Evolutionary conservation across 2,113 vertebrate species (phyloP), one percentile per base, ranked within the genome.

Genomic region (Gorsachius goisagi): DNA sequence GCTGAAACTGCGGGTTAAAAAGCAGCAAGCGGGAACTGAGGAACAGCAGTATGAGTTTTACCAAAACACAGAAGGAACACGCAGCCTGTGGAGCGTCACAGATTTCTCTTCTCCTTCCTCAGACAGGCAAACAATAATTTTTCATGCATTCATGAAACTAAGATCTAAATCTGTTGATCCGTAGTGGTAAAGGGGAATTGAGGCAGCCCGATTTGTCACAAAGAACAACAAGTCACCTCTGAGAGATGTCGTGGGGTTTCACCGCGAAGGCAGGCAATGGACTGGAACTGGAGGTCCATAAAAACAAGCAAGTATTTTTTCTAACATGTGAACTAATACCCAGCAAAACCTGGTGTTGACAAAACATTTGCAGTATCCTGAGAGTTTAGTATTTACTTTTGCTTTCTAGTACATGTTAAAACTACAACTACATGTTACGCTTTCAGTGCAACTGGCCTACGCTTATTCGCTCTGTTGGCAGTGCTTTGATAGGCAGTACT

Each of bases 381-480:
- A 75, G 62, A 84, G 27, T 64, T 93, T n/a, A 72, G 28, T 89
- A 50, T 90, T 93, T 89, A 73, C 58, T 93, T 93, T 86, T 64
- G 73, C 72, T 93, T 87, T 93, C 83, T 76, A 64, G 28, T 16
- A 78, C 19, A 6, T 30, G 13, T 64, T 75, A 58, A 85, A 89
- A 72, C 41, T 18, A 44, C 76, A 84, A 35, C 32, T 72, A 56
- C 32, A 49, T 13, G 37, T 71, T 32, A n/a, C 23, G 35, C 45
- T 68, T 79, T 8, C 53, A 83, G 33, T 63, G 56, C 15, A 93
- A 28, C 44, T 72, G 66, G 32, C 45, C 1, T 1, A 30, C 6
- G 21, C 18, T 77, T 13, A 21, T 7, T 27, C 0, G 5, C 11
- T 6, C 22, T 5, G 4, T n/a, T 87, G n/a, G 45, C 44, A 39